Base-by-base conservation (phyloP, 2,113 vertebrate species). In the Poecilia latipinna region DNA sequence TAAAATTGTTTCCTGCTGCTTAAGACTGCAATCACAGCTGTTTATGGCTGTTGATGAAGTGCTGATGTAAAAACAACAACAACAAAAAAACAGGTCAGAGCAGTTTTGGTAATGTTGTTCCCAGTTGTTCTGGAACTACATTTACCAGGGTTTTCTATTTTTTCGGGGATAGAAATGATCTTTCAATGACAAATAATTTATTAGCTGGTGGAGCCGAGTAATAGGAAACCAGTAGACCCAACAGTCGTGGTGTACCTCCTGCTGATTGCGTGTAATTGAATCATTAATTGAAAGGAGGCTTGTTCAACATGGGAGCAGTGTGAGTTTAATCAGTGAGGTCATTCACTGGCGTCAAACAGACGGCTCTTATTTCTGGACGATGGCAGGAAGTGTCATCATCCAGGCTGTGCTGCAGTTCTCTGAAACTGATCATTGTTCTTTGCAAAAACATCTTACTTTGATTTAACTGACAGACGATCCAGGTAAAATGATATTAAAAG, bases 1-100 rank as follows among this genome's bases (percentile, higher is more conserved):
- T 73, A 65, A 79, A 77, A 87, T 80, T 4, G 61, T 79, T 91
- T 91, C 86, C 88, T 84, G 74, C 65, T 24, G 65, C 70, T 70
- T n/a, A 69, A 37, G 69, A 67, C 57, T 33, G 26, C 78, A 84
- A 65, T 78, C 74, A 77, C 80, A 85, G 81, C 35, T 78, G 74
- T 12, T 74, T 82, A 70, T 37, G 57, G 44, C 73, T 81, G 4
- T 74, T 57, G 51, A 64, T 64, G 42, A 83, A 82, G 60, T 13
- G 72, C 79, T 78, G 78, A 80, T 68, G 78, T 76, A 57, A 70
- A 73, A 33, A 72, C 24, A 68, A 68, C 24, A 74, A 62, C 31
- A 88, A 37, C 8, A 37, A 37, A 10, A 8, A 35, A 87, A 85
- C 82, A 62, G 73, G 83, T 86, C 28, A 1, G 79, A 63, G 70